These are phyloP conservation scores for Odontothrips loti DNA, from an alignment of 2,888 invertebrate species.

Conservation along the genomic window DNA sequence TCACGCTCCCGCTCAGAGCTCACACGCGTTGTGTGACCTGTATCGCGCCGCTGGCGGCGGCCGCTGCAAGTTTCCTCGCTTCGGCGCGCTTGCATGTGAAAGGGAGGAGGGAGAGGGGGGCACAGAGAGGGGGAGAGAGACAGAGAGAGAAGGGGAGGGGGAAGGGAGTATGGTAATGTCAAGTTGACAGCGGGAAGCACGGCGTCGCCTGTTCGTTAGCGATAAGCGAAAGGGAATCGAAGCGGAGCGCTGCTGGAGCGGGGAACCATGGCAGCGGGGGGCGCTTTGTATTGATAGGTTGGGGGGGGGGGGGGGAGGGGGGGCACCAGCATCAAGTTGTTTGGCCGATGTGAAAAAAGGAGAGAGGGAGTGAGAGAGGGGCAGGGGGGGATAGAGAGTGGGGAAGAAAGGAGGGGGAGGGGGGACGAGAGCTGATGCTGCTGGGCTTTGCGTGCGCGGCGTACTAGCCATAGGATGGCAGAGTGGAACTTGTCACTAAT, in stretches of 20 bases:
- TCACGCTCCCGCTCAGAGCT: neutral
- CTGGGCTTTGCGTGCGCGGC: too few relatives aligned
- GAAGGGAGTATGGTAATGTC: neutral
- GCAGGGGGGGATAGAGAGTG: neutral
- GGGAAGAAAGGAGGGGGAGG: neutral
- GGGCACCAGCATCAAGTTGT: neutral
- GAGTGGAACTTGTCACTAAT: too few relatives aligned
- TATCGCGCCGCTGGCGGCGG: too few relatives aligned
- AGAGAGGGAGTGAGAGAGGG: neutral
- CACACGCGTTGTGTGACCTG: neutral
- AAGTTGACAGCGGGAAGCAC: neutral
- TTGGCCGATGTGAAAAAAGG: neutral
- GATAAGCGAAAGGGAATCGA: neutral
- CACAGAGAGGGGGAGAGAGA: neutral
- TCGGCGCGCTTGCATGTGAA: neutral
- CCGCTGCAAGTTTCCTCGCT: neutral
- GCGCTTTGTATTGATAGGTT: neutral
- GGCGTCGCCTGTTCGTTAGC: neutral
- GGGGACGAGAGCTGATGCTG: too few relatives aligned
- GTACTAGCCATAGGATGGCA: too few relatives aligned
- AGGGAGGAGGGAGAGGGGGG: neutral
- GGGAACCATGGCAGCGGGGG: neutral
- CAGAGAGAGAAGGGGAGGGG: neutral
- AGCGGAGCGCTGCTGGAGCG: neutral
- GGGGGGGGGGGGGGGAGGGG: neutral